Base-by-base conservation (phyloP, 2,888 invertebrate species). In the Cyclophora albipunctata region DNA sequence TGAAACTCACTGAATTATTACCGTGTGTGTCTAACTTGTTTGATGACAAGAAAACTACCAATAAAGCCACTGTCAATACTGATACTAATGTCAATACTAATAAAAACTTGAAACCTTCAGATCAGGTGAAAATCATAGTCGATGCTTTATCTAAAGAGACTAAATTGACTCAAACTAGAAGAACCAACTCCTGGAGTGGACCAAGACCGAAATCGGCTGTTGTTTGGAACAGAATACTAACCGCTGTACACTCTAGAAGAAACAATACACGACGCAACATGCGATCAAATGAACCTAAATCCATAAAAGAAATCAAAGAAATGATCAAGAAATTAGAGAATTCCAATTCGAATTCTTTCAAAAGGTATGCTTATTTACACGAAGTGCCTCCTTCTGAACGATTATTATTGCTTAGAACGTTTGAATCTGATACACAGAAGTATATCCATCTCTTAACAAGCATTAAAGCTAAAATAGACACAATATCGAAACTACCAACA, bases 11-110 rank as follows among this genome's bases (percentile, higher is more conserved):
- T 20, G 20, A 20, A 20, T 20, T 20, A 20, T 57, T 88, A 7
- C 87, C 87, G 20, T 87, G 87, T 55, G 72, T 87, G 53, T 78
- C 76, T 54, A 81, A 81, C 49, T 62, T 84, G 41, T 58, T 87
- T 5, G 5, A 56, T 49, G 34, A 46, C 43, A 35, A 47, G 43
- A 33, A 48, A 49, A 34, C 49, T 42, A 37, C 42, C 37, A 2
- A 5, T 42, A n/a, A 43, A 45, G n/a, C 20, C 20, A 20, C 37
- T 41, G 41, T 3, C 6, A 45, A 37, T 3, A 45, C 41, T 40
- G n/a, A 34, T 7, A 4, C 3, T 34, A 46, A 34, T 34, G 7
- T 5, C 2, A 5, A 50, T 45, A 37, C 7, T 35, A 40, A 54
- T 61, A 34, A 60, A 57, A 33, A 51, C 37, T 3, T 54, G 7